Evolutionary conservation across 35 echinoderm and acorn worm species (phyloP).

Genomic region (Hemicentrotus pulcherrimus): DNA sequence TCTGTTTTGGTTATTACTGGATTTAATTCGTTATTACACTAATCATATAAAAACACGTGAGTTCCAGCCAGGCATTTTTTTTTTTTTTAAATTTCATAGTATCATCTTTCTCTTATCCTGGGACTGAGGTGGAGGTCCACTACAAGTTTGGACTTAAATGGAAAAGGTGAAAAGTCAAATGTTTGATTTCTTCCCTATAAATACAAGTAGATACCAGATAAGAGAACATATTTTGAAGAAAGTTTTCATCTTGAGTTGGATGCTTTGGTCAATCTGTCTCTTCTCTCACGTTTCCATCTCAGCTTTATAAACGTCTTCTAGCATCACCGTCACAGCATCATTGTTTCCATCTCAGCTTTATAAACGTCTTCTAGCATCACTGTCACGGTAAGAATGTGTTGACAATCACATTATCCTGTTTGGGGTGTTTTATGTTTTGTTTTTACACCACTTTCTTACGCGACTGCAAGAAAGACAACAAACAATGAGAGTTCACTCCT

Average conservation of each 20-base stretch:
- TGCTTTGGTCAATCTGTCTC: background rate
- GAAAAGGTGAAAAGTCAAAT: constrained; percentile 18
- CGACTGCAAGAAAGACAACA: no score
- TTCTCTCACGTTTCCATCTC: background rate
- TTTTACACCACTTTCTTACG: no score
- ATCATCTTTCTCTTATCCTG: background rate
- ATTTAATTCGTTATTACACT: background rate
- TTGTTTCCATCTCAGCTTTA: no score
- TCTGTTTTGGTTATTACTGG: background rate
- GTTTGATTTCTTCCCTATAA: background rate
- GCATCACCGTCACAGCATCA: no score
- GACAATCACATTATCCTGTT: no score
- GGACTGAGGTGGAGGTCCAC: background rate
- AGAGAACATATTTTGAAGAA: background rate
- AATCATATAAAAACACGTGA: background rate
- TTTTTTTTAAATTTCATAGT: background rate
- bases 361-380: no score
- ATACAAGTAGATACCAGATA: background rate
- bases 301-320: background rate
- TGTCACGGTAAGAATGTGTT: no score
- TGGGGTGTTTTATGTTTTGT: no score
- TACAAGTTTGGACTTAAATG: background rate
- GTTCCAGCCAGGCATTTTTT: background rate
- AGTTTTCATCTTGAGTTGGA: background rate
- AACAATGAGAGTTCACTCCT: no score